phyloP scores from a whole-genome alignment of 2,797 vertebrate genomes.

The Parauchenoglanis ngamensis region DNA sequence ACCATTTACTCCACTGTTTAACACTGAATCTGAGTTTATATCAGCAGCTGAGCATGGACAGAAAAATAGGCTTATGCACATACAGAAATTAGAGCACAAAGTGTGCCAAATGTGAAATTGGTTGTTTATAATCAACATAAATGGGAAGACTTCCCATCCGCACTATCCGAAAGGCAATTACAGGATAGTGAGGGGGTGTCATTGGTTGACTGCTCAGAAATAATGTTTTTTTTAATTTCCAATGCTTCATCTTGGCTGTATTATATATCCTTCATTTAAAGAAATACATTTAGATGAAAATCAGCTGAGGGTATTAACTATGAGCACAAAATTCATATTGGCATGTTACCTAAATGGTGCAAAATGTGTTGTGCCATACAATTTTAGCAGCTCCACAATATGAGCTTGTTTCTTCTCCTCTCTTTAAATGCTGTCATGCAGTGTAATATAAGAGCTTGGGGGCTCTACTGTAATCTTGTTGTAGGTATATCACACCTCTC shows the following conservation, averaged over 20 bases:
- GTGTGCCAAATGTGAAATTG: constrained; percentile 21
- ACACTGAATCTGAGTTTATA: neutral
- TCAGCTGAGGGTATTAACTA: neutral
- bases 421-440: constrained; percentile 29
- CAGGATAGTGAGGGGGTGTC: constrained; percentile 29
- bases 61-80: constrained; percentile 7
- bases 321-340: constrained; percentile 12
- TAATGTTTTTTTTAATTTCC: constrained; percentile 32
- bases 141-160: constrained; percentile 40
- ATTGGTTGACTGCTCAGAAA: constrained; percentile 36
- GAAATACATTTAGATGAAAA: neutral
- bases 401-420: constrained; percentile 21
- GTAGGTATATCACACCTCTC: constrained; percentile 57
- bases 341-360: constrained; percentile 40
- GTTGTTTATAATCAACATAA: constrained; percentile 37
- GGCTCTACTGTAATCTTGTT: constrained; percentile 49
- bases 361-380: constrained; percentile 42
- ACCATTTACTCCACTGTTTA: neutral
- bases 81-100: neutral
- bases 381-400: constrained; percentile 11
- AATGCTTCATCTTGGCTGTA: neutral
- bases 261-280: constrained; percentile 12
- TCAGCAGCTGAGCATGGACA: neutral
- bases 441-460: constrained; percentile 9
- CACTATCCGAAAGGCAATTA: constrained; percentile 41